Base-by-base conservation (phyloP, 2,888 invertebrate species). In the Zaprionus bogoriensis region DNA sequence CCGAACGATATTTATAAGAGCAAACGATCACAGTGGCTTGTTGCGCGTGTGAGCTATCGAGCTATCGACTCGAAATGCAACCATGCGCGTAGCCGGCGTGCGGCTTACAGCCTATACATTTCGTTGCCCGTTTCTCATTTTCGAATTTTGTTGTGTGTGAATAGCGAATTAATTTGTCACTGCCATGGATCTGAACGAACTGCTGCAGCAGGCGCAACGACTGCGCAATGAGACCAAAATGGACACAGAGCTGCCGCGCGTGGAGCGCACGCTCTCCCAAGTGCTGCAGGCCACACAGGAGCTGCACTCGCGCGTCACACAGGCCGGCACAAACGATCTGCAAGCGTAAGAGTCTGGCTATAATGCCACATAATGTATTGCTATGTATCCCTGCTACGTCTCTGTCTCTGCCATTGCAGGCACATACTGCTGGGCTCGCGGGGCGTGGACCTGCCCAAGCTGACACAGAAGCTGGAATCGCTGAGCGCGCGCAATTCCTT, bases 381-480 rank as follows among this genome's bases (percentile, higher is more conserved):
- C n/a, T n/a, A n/a, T n/a, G n/a, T n/a, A n/a, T n/a, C n/a, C n/a
- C n/a, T n/a, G n/a, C n/a, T n/a, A n/a, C n/a, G n/a, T n/a, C n/a
- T n/a, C n/a, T n/a, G n/a, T n/a, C n/a, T n/a, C n/a, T n/a, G n/a
- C 1, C 3, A 22, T 87, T 91, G 9, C 89, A 98, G 98, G 0
- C 97, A 98, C 80, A 93, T 98, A 38, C 91, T 99, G 54, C 93
- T 99, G 75, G 98, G 98, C 0, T 96, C 97, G 0, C 95, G 96
- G 91, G 98, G 98, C 3, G 95, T 98, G 75, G 98, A 98, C 92
- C 92, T 99, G 46, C 97, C 97, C n/a, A 96, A 96, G 91, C 95
- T 98, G 74, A 95, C 97, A 3, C 96, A 97, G 85, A 97, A 97
- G 87, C 92, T 99, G 23, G 98, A 97, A 90, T 94, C 96, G 0